Evolutionary conservation across 2,113 vertebrate genomes (phyloP), one percentile per base, ranked within the genome.

Genomic region (Melierax canorus): DNA sequence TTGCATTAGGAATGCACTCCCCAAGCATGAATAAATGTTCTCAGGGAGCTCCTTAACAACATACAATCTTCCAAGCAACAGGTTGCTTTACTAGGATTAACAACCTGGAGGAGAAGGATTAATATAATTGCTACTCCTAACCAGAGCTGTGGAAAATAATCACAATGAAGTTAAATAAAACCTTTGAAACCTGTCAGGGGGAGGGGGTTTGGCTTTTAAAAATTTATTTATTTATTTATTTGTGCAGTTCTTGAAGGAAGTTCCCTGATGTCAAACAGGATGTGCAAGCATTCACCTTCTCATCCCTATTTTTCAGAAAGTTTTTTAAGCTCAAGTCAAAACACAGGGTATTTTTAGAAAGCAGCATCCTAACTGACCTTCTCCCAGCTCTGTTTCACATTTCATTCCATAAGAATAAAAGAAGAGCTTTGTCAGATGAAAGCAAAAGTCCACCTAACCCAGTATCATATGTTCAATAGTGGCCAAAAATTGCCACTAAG

Each of bases 71-170:
- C 79, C 68, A 92, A 93, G 91, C 90, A 96, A 96, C 95, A 95
- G 90, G 94, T 96, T 90, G 59, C 74, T 96, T 96, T 85, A 66
- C 68, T 26, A 76, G 88, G 93, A 97, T 96, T 96, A 97, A 92
- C 79, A 88, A 69, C 60, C 90, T 93, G 73, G 79, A 93, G 89
- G 77, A 90, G 62, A 82, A 89, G 91, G 82, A 97, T 97, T 97
- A 97, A 92, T 92, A 86, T 94, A 93, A 94, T 88, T 96, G 94
- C 79, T 95, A 82, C 83, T 97, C 79, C 82, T 94, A 79, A 77
- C 64, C 48, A 72, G 66, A 78, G 55, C 72, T 62, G 27, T 7
- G 4, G 75, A 95, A 93, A 92, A 92, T 84, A 94, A 94, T 50
- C 72, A 91, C 68, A 90, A 45, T 64, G 32, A 78, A 81, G 87